phyloP scores from a whole-genome alignment of 2,888 invertebrate species.

The Cylloceria caligata region DNA sequence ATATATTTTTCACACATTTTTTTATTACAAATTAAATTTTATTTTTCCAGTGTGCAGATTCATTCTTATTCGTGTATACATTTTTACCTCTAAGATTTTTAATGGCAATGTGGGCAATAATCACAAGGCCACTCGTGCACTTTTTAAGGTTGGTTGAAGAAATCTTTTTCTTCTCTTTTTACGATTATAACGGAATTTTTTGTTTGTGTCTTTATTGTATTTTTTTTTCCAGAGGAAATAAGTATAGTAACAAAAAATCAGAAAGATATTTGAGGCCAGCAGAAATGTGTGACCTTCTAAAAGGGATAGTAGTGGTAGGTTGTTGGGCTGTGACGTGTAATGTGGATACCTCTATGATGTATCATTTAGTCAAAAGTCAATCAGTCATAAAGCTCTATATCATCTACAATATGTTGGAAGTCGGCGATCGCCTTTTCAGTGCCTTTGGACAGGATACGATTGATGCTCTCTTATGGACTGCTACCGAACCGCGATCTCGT shows the following conservation, averaged over 20 bases:
- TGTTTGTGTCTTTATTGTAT: conserved; percentile 20
- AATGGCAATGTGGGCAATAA: conserved; percentile 93
- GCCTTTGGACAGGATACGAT: conserved; percentile 99
- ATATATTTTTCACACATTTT: background rate
- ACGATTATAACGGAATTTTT: background rate
- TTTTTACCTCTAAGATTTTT: conserved; percentile 97
- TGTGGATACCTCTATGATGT: conserved; percentile 98
- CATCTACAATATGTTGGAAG: conserved; percentile 99
- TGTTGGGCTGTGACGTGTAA: conserved; percentile 94
- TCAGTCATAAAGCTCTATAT: conserved; percentile 99
- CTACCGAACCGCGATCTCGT: conserved; percentile 95
- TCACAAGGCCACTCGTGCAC: conserved; percentile 90
- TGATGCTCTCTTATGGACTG: conserved; percentile 99
- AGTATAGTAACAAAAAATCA: conserved; percentile 78
- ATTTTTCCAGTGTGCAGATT: conserved; percentile 93
- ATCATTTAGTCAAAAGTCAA: conserved; percentile 98
- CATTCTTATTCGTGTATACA: conserved; percentile 98
- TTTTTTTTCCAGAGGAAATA: conserved; percentile 73
- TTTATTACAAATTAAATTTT: conserved; percentile 33
- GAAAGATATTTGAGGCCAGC: conserved; percentile 92
- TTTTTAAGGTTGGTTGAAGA: conserved; percentile 88
- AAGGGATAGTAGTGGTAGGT: conserved; percentile 94
- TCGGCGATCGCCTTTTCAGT: conserved; percentile 97
- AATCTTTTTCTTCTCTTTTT: background rate
- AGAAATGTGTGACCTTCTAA: conserved; percentile 98